These are phyloP conservation scores for Tetramorium simillimum DNA, from an alignment of 1,140 invertebrate species.

Conservation along the genomic window DNA sequence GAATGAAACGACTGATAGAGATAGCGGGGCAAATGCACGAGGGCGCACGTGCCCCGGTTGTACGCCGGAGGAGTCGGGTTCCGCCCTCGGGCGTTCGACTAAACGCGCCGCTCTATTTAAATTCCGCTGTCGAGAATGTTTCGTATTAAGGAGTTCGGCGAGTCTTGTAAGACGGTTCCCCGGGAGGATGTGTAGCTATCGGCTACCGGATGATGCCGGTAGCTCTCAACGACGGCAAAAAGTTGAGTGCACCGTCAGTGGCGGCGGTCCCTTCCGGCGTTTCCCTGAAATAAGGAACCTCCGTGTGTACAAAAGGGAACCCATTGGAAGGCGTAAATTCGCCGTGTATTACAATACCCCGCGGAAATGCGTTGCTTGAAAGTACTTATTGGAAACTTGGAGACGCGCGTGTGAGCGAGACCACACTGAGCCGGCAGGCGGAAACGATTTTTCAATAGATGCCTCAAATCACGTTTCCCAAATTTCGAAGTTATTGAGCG, in stretches of 20 bases:
- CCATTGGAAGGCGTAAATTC: not conserved
- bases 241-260: slow-evolving; percentile 36
- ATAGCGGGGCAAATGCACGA: not conserved
- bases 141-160: slow-evolving; percentile 69
- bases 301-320: slow-evolving; percentile 5
- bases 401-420: not conserved
- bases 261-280: slow-evolving; percentile 25
- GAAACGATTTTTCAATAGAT: slow-evolving; percentile 29
- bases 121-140: slow-evolving; percentile 74
- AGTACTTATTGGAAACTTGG: no score
- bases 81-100: slow-evolving; percentile 44
- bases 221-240: slow-evolving; percentile 34
- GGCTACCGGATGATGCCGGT: slow-evolving; percentile 29
- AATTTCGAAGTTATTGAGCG: not conserved
- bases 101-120: slow-evolving; percentile 77
- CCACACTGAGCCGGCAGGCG: not conserved
- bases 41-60: slow-evolving; percentile 10
- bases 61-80: not conserved
- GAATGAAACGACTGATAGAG: slow-evolving; percentile 16
- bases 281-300: slow-evolving; percentile 53
- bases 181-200: slow-evolving; percentile 20
- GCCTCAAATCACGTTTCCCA: not conserved
- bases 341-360: not conserved
- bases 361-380: slow-evolving; percentile 8
- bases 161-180: not conserved